Percentiles rank a stretch among this genome's conserved stretches.
These are phyloP conservation scores for Caenorhabditis sp. DNA, from an alignment of 2,888 invertebrate genomes.

Conservation along the genomic window DNA sequence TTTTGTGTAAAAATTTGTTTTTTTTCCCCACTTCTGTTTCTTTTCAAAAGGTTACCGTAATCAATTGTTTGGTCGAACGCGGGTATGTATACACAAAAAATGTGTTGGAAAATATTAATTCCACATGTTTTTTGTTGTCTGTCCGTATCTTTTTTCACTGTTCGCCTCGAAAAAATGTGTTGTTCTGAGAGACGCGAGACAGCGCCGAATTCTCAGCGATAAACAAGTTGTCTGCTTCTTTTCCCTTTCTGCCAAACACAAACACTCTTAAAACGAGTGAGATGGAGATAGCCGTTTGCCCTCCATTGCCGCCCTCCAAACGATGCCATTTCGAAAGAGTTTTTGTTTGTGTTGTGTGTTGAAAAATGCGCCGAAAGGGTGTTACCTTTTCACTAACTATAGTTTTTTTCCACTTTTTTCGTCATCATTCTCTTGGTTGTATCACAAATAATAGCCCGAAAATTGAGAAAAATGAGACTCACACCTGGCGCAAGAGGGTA, in stretches of 20 bases:
- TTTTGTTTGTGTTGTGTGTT: background rate
- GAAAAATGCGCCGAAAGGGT: background rate
- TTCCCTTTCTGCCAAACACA: background rate
- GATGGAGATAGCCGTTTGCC: too few relatives aligned
- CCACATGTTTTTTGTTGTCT: background rate
- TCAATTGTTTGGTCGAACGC: background rate
- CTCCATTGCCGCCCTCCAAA: background rate
- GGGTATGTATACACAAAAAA: background rate
- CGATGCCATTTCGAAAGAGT: constrained; percentile 1
- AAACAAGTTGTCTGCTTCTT: background rate
- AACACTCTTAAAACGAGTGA: background rate
- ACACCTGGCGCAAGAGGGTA: too few relatives aligned
- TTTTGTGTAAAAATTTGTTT: background rate
- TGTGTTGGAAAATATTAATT: background rate
- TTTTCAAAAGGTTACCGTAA: too few relatives aligned
- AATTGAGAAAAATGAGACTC: too few relatives aligned
- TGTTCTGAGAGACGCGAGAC: background rate
- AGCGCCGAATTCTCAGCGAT: background rate
- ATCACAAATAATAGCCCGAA: too few relatives aligned
- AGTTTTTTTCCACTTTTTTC: background rate
- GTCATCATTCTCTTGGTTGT: background rate
- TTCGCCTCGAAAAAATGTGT: background rate
- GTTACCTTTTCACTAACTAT: background rate
- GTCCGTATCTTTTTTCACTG: background rate
- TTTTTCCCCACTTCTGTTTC: background rate